Conservation (phyloP, 2,113 vertebrate species). For the Tupaia chinensis region DNA sequence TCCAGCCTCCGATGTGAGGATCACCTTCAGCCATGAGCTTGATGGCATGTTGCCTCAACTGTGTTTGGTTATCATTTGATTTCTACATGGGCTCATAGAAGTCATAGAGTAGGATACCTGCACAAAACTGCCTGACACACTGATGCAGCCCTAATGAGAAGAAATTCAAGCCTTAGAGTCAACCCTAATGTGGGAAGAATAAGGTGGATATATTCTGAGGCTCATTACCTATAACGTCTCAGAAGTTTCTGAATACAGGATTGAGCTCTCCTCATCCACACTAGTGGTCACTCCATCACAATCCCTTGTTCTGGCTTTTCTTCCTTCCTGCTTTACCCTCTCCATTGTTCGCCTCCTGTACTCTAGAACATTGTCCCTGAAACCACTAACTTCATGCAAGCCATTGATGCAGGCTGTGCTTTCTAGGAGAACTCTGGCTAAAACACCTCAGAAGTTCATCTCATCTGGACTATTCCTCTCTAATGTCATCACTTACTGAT, state of each 20-base stretch:
- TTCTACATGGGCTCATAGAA: not conserved
- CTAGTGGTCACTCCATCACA: not conserved
- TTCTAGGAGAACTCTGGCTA: not conserved
- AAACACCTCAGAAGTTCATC: not conserved
- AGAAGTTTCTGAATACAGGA: not conserved
- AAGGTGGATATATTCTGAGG: not conserved
- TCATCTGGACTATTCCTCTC: not conserved
- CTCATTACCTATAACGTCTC: not conserved
- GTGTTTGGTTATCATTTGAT: not conserved
- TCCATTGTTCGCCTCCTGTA: not conserved
- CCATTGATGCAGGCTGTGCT: not conserved
- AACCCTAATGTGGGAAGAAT: not conserved
- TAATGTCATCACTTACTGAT: no score
- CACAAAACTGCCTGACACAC: not conserved
- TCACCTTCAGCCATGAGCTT: not conserved
- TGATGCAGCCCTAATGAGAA: rapidly evolving
- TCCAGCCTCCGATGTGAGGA: not conserved
- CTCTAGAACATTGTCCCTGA: not conserved
- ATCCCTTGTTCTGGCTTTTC: not conserved
- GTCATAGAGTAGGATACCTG: not conserved
- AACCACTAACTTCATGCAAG: not conserved
- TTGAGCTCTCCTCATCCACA: not conserved
- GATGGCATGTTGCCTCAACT: not conserved
- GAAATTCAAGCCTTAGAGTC: not conserved
- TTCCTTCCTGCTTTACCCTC: not conserved